Conservation (phyloP, 1,140 invertebrate genomes). For the Saccostrea glomerata region DNA sequence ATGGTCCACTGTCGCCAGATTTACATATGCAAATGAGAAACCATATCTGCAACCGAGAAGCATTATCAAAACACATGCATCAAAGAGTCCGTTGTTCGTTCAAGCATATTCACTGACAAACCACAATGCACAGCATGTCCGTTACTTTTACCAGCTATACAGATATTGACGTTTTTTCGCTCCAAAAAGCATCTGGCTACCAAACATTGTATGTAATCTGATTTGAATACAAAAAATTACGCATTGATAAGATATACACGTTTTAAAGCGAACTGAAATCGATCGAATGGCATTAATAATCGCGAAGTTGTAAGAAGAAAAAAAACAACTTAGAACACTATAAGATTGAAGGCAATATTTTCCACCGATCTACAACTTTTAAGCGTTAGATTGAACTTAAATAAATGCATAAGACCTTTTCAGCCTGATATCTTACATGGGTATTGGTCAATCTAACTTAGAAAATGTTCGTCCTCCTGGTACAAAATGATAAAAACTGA, state of each 20-base stretch:
- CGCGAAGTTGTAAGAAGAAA: background rate
- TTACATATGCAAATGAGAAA: constrained; percentile 31
- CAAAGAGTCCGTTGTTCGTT: constrained; percentile 5
- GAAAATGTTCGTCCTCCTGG: background rate
- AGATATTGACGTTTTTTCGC: constrained; percentile 3
- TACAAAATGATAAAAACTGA: background rate
- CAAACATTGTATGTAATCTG: background rate
- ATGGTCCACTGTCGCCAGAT: constrained; percentile 10
- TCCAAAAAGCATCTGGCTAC: background rate
- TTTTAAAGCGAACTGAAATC: constrained; percentile 2
- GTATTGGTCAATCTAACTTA: background rate
- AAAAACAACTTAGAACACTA: background rate
- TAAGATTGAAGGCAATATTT: background rate
- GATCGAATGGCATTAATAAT: background rate
- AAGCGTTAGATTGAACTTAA: background rate
- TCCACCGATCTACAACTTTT: background rate
- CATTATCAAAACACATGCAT: constrained; percentile 8
- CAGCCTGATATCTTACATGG: too few relatives aligned
- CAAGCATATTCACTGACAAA: constrained; percentile 8
- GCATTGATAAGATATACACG: background rate
- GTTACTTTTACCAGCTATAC: background rate
- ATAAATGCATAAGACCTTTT: background rate
- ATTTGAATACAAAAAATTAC: background rate
- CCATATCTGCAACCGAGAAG: constrained; percentile 5
- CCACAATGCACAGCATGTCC: background rate